Percentiles rank a stretch among this genome's conserved stretches.
These are phyloP conservation scores for Anguilla rostrata DNA, from an alignment of 2,113 vertebrate species.

Conservation along the genomic window DNA sequence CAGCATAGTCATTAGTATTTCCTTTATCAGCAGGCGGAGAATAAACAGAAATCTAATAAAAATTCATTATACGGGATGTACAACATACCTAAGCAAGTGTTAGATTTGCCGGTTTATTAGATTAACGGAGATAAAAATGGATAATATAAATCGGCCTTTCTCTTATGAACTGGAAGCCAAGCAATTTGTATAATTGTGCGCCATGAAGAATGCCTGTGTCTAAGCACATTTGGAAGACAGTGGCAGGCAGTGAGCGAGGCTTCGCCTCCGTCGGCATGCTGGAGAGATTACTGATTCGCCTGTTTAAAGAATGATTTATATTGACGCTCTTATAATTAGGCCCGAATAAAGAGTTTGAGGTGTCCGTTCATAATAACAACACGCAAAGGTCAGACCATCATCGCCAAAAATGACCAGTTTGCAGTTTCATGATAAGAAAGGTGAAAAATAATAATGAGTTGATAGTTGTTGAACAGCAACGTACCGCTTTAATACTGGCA, in stretches of 20 bases:
- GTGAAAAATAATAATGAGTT: conserved; percentile 1
- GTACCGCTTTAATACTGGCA: neutral
- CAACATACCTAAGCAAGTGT: conserved; percentile 59
- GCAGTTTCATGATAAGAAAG: neutral
- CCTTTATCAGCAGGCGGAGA: conserved; percentile 77
- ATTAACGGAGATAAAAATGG: conserved; percentile 71
- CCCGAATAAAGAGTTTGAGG: neutral
- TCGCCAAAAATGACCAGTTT: neutral
- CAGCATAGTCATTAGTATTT: conserved; percentile 73
- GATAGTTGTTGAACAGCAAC: conserved; percentile 5
- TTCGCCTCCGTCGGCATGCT: neutral
- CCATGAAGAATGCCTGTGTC: conserved; percentile 66
- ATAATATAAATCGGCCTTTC: conserved; percentile 70
- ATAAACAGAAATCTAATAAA: conserved; percentile 83
- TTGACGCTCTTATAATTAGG: neutral
- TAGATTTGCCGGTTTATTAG: conserved; percentile 65
- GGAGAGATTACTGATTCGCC: neutral
- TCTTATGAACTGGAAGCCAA: conserved; percentile 67
- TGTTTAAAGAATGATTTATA: neutral
- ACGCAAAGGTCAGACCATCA: conserved; percentile 2
- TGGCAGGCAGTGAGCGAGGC: neutral
- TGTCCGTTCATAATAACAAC: conserved; percentile 4
- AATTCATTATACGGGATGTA: conserved; percentile 70
- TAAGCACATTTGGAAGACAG: conserved; percentile 57
- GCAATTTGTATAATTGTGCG: conserved; percentile 73